Base-by-base conservation (phyloP, 1,140 invertebrate genomes). In the Drosophila baimaii region DNA sequence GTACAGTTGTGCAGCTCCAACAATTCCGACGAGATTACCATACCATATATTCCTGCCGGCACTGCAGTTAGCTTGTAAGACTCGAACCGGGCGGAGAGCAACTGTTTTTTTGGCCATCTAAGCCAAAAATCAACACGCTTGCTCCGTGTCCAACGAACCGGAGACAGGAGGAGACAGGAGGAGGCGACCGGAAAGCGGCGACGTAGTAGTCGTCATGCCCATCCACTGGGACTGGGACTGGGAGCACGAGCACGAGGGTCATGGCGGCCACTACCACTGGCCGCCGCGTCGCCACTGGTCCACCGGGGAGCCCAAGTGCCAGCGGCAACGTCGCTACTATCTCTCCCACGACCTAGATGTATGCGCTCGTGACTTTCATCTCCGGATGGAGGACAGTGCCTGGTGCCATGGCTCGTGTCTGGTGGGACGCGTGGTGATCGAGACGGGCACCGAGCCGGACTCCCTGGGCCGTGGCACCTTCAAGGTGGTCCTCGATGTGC, bases 151-250 rank as follows among this genome's bases (percentile, higher is more conserved):
- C 82, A 89, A 90, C 81, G 81, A 85, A 86, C 47, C 46, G 65
- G 46, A 76, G 46, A 37, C 27, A 13, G 25, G 25, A n/a, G 35
- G 29, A 58, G 47, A 19, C 69, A 21, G 41, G 39, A 35, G 47
- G 58, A 21, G 41, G 39, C 29, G 47, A 43, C 46, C 17, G 43
- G 29, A 46, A 17, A 63, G 44, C 13, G 44, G 31, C 46, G 29
- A 10, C 21, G 7, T n/a, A 21, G 46, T n/a, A n/a, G n/a, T n/a
- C n/a, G n/a, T 21, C 62, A 91, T 83, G 82, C 85, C 86, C 76
- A 82, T 90, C 43, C 85, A 91, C 56, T 91, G 90, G 90, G 90
- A 91, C 59, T 90, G 85, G 85, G 85, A 90, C 29, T 91, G 82
- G 75, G 89, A 90, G 65, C 80, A 88, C 59, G 85, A 84, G 33